phyloP scores from a whole-genome alignment of 2,888 invertebrate species.

The Plemyria rubiginata region DNA sequence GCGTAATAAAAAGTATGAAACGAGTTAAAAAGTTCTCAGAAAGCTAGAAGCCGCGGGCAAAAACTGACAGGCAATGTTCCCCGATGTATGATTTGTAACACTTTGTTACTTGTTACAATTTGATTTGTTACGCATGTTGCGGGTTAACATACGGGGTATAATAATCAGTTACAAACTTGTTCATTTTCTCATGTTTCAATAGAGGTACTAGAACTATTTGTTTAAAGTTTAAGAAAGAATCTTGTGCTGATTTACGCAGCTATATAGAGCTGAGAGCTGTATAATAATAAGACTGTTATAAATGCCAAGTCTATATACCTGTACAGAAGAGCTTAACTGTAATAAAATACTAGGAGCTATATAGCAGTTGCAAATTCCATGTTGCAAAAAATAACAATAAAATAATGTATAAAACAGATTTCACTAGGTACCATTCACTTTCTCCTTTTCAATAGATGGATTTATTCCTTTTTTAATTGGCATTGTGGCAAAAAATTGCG shows the following conservation, averaged over 20 bases:
- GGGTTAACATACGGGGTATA: constrained; percentile 40
- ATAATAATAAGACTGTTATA: neutral
- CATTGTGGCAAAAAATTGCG: constrained; percentile 36
- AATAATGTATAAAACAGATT: constrained; percentile 35
- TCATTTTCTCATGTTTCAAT: neutral
- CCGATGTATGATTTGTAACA: constrained; percentile 52
- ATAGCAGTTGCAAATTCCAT: constrained; percentile 16
- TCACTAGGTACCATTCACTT: constrained; percentile 37
- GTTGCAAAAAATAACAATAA: constrained; percentile 24
- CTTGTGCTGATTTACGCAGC: too few species aligned
- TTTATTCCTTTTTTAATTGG: constrained; percentile 35
- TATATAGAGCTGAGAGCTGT: too few species aligned
- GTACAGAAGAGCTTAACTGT: neutral
- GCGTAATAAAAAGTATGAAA: constrained; percentile 37
- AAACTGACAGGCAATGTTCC: constrained; percentile 58
- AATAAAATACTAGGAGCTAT: constrained; percentile 6
- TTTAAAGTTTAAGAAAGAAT: neutral
- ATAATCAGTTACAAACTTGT: constrained; percentile 18
- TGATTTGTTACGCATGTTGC: constrained; percentile 58
- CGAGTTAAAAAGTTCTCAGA: constrained; percentile 35
- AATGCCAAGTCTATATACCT: neutral
- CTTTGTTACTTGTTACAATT: constrained; percentile 43
- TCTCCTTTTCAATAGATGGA: constrained; percentile 32
- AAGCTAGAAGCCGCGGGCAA: constrained; percentile 41
- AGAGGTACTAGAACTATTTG: too few species aligned